These are phyloP conservation scores for Clusia tigrina DNA, from an alignment of 2,888 invertebrate species.

Conservation along the genomic window DNA sequence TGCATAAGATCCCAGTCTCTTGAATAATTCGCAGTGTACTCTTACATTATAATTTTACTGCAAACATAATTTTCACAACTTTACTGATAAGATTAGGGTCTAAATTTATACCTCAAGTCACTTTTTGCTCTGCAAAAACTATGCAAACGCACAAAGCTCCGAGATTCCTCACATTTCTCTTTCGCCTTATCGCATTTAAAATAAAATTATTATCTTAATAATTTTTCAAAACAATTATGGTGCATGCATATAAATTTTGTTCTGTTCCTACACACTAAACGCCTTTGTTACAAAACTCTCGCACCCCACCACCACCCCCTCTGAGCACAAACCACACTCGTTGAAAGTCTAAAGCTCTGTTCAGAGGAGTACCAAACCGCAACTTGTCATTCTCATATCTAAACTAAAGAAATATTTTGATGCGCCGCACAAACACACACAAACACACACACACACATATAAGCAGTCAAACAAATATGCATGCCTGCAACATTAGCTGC, in stretches of 20 bases:
- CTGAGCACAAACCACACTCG: conserved; percentile 34
- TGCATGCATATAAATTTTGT: conserved; percentile 57
- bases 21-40: no score
- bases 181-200: background rate
- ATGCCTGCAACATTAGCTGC: background rate
- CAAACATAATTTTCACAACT: background rate
- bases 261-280: conserved; percentile 37
- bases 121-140: conserved; percentile 1
- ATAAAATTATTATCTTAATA: conserved; percentile 44
- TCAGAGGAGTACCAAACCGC: conserved; percentile 34
- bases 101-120: no score
- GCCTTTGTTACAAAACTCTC: conserved; percentile 7
- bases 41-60: no score
- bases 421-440: conserved; percentile 12
- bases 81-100: background rate
- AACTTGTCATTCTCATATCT: conserved; percentile 54
- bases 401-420: conserved; percentile 16
- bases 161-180: background rate
- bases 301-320: conserved; percentile 18
- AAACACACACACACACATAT: background rate
- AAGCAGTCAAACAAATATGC: conserved; percentile 1
- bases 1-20: no score
- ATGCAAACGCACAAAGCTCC: background rate
- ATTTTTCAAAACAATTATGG: conserved; percentile 49
- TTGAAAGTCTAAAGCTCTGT: conserved; percentile 44